Evolutionary conservation across 1,140 invertebrate species (phyloP), one percentile per base, ranked within the genome.

Genomic region (Diabrotica virgifera): DNA sequence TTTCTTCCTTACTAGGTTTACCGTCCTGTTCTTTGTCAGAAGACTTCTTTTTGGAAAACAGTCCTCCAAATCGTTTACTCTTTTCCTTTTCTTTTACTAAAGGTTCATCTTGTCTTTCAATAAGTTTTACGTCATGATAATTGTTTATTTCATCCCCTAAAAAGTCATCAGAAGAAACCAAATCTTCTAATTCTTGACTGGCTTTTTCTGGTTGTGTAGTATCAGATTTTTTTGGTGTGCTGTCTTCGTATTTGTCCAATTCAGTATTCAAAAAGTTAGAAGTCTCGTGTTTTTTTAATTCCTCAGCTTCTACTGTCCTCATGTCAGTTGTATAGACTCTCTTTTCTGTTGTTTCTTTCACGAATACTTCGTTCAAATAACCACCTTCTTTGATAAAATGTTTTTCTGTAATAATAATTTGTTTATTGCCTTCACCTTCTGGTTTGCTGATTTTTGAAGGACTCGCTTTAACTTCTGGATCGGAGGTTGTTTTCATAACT

Each of bases 241-340:
- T n/a, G 59, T 68, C 62, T 52, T 68, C 64, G 53, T 66, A 72
- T 62, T 68, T 59, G 9, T 71, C 71, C 8, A 71, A 51, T 64
- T 74, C 71, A 6, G 56, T 64, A 59, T 69, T 71, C 52, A 67
- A 51, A 54, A 72, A 72, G 24, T 71, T 67, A 9, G 64, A 62
- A n/a, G 71, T 68, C 36, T 69, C 63, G 5, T 55, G 52, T 37
- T 52, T 61, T 38, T 70, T 61, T n/a, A 13, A 7, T 10, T 50
- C 46, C 36, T 53, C 36, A 61, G 52, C 14, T 50, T 58, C 24
- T 24, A 7, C 38, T 5, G 8, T 6, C 24, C 38, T 50, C 11
- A 24, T 51, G 38, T 61, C n/a, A n/a, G 6, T 4, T 46, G 55
- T 7, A 46, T 46, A 46, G n/a, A 8, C n/a, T 46, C 24, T 37